Percentiles rank a stretch among this genome's conserved stretches.
phyloP scores from a whole-genome alignment of 2,888 invertebrate genomes.

The Trissolcus japonicus region DNA sequence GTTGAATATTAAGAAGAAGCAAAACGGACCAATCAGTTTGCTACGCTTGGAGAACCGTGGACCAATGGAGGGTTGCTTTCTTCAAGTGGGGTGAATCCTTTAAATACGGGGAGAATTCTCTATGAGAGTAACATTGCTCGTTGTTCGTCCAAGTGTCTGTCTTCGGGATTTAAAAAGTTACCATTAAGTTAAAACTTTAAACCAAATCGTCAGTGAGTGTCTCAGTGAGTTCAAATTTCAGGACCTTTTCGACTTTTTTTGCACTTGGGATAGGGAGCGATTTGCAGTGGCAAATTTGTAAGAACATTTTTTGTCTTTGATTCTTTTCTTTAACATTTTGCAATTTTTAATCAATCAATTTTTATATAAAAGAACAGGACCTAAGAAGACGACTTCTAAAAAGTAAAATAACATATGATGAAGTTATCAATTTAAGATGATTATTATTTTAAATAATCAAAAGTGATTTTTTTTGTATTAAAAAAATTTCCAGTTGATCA shows the following conservation, averaged over 20 bases:
- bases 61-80: constrained; percentile 70
- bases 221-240: neutral
- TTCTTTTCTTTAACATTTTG: neutral
- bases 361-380: neutral
- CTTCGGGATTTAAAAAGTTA: constrained; percentile 3
- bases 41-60: constrained; percentile 44
- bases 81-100: constrained; percentile 70
- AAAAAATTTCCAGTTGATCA: neutral
- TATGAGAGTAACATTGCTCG: constrained; percentile 65
- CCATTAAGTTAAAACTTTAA: neutral
- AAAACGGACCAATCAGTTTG: constrained; percentile 67
- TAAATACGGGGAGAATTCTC: constrained; percentile 68
- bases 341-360: neutral
- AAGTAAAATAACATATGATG: neutral
- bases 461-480: neutral
- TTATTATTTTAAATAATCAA: neutral
- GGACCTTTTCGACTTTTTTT: neutral
- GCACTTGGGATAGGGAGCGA: neutral
- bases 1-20: constrained; percentile 61
- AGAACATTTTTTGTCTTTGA: neutral
- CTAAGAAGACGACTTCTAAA: no score
- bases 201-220: neutral
- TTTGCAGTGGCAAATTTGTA: neutral
- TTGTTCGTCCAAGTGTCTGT: constrained; percentile 45
- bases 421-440: neutral